Evolutionary conservation across 2,888 invertebrate species (phyloP), one percentile per base, ranked within the genome.

Genomic region (Pycnomerus fuliginosus): DNA sequence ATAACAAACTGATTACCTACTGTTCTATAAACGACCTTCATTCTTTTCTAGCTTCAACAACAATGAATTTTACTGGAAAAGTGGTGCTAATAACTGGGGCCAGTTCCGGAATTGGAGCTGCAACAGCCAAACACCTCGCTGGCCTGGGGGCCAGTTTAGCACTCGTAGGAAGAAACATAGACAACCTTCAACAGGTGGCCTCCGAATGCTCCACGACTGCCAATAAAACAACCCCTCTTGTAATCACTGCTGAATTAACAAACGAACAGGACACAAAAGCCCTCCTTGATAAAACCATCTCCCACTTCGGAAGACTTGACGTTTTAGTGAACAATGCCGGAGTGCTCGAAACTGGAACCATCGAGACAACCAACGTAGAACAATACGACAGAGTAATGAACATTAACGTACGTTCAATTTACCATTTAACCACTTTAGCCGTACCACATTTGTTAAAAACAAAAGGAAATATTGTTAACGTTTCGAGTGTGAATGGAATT

Each of bases 261-360:
- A 47, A 47, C 23, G 46, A 47, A 25, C 24, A 22, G 10, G 49
- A 52, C 31, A 29, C 38, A 2, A 17, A 46, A 35, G 15, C 16
- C 4, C 36, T 52, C 13, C 35, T 52, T 5, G 22, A 43, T 4
- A 79, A 80, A 17, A 89, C 91, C 0, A 69, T 93, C 1, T 75
- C 82, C 16, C 83, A 86, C 56, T 92, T 80, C 63, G 85, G 86
- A 0, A 81, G 82, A 66, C 71, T 93, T 7, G 90, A 93, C 71
- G 82, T 92, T n/a, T 69, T 93, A 33, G 79, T 93, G 0, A 93
- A 97, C 69, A 93, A 90, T 73, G 96, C 96, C 10, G 96, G 96
- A 2, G 51, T 52, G 12, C 24, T 60, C 12, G 55, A 56, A 52
- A 47, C 48, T 16, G 52, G 50, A 17, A 28, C 32, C 1, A 92